These are phyloP conservation scores for Calidris pugnax DNA, from an alignment of 2,113 vertebrate genomes.

Conservation along the genomic window DNA sequence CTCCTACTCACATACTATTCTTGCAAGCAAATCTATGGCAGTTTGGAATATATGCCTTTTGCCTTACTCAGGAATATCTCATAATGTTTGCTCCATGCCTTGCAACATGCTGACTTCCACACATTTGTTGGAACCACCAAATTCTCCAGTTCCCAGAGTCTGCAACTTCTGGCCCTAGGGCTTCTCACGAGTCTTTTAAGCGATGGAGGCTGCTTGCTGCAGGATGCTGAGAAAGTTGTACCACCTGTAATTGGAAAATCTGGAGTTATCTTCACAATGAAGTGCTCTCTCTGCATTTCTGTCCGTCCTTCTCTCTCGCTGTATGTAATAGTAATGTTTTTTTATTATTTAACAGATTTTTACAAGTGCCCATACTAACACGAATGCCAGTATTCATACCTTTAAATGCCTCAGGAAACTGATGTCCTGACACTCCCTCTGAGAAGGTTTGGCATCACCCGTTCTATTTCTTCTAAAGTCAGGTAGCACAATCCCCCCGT, in stretches of 20 bases:
- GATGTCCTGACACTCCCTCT: background rate
- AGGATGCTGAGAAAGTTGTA: background rate
- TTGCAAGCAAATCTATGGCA: background rate
- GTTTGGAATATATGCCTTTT: background rate
- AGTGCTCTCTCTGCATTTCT: background rate
- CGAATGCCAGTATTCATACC: background rate
- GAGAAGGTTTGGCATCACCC: background rate
- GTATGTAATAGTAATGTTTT: background rate
- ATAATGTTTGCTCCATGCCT: background rate
- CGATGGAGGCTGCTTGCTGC: background rate
- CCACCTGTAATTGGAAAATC: background rate
- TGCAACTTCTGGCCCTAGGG: background rate
- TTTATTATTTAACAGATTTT: background rate
- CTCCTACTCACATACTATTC: background rate
- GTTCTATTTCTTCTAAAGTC: background rate
- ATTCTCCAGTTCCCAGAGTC: background rate
- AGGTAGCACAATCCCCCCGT: background rate
- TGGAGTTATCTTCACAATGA: background rate
- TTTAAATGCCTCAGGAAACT: background rate
- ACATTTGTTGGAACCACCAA: background rate
- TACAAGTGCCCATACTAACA: background rate
- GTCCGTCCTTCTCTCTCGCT: background rate
- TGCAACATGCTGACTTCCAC: background rate
- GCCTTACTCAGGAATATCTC: background rate
- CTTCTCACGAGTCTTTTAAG: background rate